Base-by-base conservation (phyloP, 2,113 vertebrate species). In the Plestiodon gilberti region DNA sequence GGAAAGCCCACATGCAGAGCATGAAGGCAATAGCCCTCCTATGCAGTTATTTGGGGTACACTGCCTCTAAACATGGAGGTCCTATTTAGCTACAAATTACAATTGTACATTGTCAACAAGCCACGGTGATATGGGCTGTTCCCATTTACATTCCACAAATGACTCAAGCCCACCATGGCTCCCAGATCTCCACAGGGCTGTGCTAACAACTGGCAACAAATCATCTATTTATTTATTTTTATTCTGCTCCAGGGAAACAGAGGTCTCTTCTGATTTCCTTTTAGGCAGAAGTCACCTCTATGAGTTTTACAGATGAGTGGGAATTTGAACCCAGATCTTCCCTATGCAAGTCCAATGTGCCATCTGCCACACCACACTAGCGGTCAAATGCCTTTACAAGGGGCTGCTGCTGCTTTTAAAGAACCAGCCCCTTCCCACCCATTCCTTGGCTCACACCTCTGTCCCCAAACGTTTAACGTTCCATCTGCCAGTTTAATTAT, bases 401-500 rank as follows among this genome's bases (percentile, higher is more conserved):
- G n/a, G n/a, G n/a, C 3, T 2, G 30, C 33, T n/a, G 22, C 17
- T 57, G 38, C 33, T 18, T 65, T 62, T 43, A 7, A 62, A 80
- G 38, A 14, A 30, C 28, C 28, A 64, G 10, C 65, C 55, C 40
- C 17, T 57, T 57, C 33, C n/a, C 35, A 71, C 70, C 18, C 43
- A 43, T 84, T 38, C 25, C n/a, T 43, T 20, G 17, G 64, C 52
- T 69, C 22, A 61, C 48, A 23, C 74, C 17, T 20, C 33, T 67
- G 84, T 48, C 71, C 10, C 52, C 55, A 18, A 52, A 84, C n/a
- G 55, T 71, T 61, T 76, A 67, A 61, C 55, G 35, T 77, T 22
- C 74, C 85, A 59, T 88, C 77, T 6, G 1, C 67, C 75, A n/a
- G 4, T 80, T 90, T 93, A 94, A 95, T 92, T 88, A 91, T 0